phyloP scores from a whole-genome alignment of 2,888 invertebrate genomes.

The Hypselothyrea guttata region DNA sequence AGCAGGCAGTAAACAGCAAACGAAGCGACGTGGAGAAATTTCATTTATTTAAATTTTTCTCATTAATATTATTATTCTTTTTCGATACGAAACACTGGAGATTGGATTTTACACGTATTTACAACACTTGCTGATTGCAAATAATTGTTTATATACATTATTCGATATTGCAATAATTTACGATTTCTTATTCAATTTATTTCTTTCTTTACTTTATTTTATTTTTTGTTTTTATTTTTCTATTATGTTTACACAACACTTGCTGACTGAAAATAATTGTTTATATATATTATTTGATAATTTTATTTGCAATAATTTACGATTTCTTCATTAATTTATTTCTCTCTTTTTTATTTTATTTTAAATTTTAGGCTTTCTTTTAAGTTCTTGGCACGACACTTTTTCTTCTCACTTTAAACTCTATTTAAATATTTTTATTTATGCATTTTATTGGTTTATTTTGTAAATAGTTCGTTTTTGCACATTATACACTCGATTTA shows the following conservation, averaged over 20 bases:
- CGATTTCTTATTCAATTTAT: too few species aligned
- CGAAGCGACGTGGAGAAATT: constrained; percentile 30
- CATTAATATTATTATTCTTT: too few species aligned
- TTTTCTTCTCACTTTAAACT: constrained; percentile 16
- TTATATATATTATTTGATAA: too few species aligned
- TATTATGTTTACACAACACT: constrained; percentile 52
- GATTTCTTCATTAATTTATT: constrained; percentile 3
- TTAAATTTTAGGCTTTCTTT: too few species aligned
- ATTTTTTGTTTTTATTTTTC: constrained; percentile 3
- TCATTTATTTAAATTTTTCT: background rate
- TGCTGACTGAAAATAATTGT: too few species aligned
- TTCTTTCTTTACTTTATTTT: constrained; percentile 1
- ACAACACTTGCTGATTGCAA: constrained; percentile 27
- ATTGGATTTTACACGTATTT: constrained; percentile 17
- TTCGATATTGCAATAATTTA: background rate
- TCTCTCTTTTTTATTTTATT: constrained; percentile 3
- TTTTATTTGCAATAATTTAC: background rate
- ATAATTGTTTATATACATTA: constrained; percentile 10
- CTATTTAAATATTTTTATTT: constrained; percentile 12
- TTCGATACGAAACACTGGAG: too few species aligned
- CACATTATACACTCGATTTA: constrained; percentile 13
- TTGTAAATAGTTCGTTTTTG: constrained; percentile 39
- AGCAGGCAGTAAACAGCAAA: constrained; percentile 15
- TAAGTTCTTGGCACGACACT: constrained; percentile 50
- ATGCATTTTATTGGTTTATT: constrained; percentile 29